Evolutionary conservation across 2,888 invertebrate genomes (phyloP), one percentile per base, ranked within the genome.

Genomic region (Malacosoma neustria): DNA sequence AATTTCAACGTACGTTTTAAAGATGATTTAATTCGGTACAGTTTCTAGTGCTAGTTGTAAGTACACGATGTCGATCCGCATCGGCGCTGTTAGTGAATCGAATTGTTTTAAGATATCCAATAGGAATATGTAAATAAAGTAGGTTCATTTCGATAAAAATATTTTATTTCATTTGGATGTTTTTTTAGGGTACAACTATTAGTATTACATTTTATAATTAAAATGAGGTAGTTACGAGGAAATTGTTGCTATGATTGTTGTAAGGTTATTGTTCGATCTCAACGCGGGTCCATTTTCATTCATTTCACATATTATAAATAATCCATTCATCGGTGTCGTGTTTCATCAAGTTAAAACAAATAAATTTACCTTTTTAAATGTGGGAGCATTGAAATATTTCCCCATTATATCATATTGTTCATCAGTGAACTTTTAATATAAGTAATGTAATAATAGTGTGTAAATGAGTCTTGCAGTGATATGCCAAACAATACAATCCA

Each of bases 401-500:
- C n/a, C n/a, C n/a, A n/a, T n/a, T n/a, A n/a, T n/a, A n/a, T n/a
- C n/a, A n/a, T n/a, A n/a, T n/a, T n/a, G n/a, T n/a, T n/a, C n/a
- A n/a, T n/a, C n/a, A n/a, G n/a, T n/a, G n/a, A n/a, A n/a, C n/a
- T n/a, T n/a, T n/a, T n/a, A n/a, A n/a, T n/a, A n/a, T n/a, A n/a
- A n/a, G n/a, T n/a, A n/a, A n/a, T n/a, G n/a, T n/a, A n/a, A n/a
- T n/a, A n/a, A n/a, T n/a, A n/a, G 57, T 52, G 48, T 61, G 47
- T 45, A 57, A 62, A 61, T 54, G 67, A 71, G 74, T 81, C 73
- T 77, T 74, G 75, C 81, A 79, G 80, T 81, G 79, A 81, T 80
- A 82, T 81, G 82, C 84, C 84, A 85, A 82, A 82, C 68, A 72
- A 68, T 71, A 72, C 68, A 77, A 75, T 74, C 71, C 80, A 80